These are phyloP conservation scores for Bhutanitis thaidina DNA, from an alignment of 2,888 invertebrate species.

Conservation along the genomic window DNA sequence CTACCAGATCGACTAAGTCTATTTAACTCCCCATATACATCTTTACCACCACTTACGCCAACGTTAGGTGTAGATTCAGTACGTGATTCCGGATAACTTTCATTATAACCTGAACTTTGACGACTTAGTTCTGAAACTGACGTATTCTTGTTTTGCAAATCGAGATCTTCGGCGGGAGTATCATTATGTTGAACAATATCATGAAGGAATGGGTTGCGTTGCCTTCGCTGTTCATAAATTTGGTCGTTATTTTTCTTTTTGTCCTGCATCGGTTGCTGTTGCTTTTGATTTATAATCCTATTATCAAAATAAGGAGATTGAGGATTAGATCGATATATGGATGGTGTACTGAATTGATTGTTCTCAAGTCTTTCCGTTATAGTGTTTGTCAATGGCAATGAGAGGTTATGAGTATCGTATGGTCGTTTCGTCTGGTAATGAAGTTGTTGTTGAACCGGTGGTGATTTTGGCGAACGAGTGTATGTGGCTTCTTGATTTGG, in stretches of 20 bases:
- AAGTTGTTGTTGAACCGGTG: conserved; percentile 59
- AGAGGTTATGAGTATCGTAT: conserved; percentile 70
- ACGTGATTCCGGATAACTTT: conserved; percentile 41
- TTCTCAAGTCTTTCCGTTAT: conserved; percentile 61
- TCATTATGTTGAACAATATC: conserved; percentile 46
- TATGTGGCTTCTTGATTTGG: conserved; percentile 73
- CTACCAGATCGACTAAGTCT: conserved; percentile 45
- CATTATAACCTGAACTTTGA: conserved; percentile 38
- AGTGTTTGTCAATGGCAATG: conserved; percentile 67
- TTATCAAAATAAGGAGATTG: conserved; percentile 74
- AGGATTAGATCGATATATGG: conserved; percentile 64
- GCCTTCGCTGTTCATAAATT: conserved; percentile 55
- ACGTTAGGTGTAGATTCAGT: conserved; percentile 39
- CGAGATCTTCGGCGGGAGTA: conserved; percentile 35
- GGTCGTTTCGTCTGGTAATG: conserved; percentile 59
- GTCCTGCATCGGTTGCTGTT: conserved; percentile 39
- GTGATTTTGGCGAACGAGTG: conserved; percentile 71
- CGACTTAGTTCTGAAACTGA: conserved; percentile 37
- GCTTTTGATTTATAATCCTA: conserved; percentile 60
- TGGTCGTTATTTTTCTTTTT: conserved; percentile 48
- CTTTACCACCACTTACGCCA: conserved; percentile 40
- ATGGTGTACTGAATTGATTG: conserved; percentile 42
- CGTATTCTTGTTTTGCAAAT: conserved; percentile 33
- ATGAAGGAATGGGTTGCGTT: conserved; percentile 64
- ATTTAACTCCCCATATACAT: conserved; percentile 61